phyloP scores from a whole-genome alignment of 2,797 vertebrate species.

The Momotus momota region DNA sequence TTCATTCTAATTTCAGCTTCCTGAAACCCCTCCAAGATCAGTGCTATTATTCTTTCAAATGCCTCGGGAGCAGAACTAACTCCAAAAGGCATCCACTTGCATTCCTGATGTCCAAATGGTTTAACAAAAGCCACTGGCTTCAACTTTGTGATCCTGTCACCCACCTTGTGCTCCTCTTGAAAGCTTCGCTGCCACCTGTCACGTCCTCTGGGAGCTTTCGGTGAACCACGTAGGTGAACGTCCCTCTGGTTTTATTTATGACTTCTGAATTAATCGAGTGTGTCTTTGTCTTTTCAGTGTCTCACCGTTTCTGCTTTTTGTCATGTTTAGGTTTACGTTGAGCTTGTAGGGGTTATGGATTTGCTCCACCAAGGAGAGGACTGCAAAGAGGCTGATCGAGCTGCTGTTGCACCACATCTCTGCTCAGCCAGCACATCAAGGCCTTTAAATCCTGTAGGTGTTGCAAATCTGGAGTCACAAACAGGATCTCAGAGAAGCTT shows the following conservation, averaged over 20 bases:
- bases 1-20: slow-evolving; percentile 67
- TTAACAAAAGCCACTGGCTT: neutral
- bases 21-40: slow-evolving; percentile 65
- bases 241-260: neutral
- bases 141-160: neutral
- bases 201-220: neutral
- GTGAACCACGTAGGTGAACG: accelerated
- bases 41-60: slow-evolving; percentile 40
- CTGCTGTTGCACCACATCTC: neutral
- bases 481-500: neutral
- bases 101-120: neutral
- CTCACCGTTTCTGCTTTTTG: neutral
- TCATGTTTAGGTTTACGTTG: neutral
- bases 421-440: neutral
- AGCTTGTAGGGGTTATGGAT: neutral
- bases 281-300: neutral
- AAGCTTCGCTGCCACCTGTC: neutral
- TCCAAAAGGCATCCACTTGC: neutral
- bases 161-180: neutral
- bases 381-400: neutral
- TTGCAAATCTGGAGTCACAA: neutral
- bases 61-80: slow-evolving; percentile 36
- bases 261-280: neutral
- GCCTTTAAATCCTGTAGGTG: neutral
- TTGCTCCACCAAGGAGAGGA: neutral